phyloP scores from a whole-genome alignment of 2,797 vertebrate species.

The Micrastur ruficollis region DNA sequence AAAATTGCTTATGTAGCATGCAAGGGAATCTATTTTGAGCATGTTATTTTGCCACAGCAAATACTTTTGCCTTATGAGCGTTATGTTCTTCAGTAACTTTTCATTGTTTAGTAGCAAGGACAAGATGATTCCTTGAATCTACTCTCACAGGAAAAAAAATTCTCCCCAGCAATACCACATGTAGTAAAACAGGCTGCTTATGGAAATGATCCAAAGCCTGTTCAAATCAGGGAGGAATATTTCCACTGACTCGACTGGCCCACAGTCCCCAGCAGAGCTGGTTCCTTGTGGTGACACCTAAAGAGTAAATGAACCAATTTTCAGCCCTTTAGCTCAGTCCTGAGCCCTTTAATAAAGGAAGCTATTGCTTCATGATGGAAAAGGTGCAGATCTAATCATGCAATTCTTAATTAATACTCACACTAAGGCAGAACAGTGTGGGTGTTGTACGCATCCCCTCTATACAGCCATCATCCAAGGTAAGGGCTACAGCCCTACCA shows the following conservation, averaged over 20 bases:
- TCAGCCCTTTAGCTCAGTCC: not conserved
- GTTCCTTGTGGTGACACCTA: not conserved
- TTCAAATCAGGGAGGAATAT: not conserved
- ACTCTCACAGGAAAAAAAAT: not conserved
- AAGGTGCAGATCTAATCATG: not conserved
- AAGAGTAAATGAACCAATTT: not conserved
- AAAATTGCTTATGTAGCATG: not conserved
- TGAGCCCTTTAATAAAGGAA: not conserved
- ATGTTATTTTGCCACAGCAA: not conserved
- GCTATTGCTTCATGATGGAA: not conserved
- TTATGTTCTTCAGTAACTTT: not conserved
- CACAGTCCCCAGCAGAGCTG: not conserved
- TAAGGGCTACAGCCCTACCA: not conserved
- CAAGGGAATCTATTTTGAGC: conserved; percentile 19
- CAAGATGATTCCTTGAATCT: not conserved
- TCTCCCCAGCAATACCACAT: not conserved
- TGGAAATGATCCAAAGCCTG: not conserved
- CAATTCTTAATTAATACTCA: not conserved
- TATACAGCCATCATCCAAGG: not conserved
- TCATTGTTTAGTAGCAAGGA: not conserved
- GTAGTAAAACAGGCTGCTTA: not conserved
- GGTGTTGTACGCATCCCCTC: not conserved
- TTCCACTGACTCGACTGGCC: not conserved
- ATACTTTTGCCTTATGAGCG: not conserved
- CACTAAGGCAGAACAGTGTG: fast-evolving